These are phyloP conservation scores for Byasa hedistus DNA, from an alignment of 2,888 invertebrate genomes.

Conservation along the genomic window DNA sequence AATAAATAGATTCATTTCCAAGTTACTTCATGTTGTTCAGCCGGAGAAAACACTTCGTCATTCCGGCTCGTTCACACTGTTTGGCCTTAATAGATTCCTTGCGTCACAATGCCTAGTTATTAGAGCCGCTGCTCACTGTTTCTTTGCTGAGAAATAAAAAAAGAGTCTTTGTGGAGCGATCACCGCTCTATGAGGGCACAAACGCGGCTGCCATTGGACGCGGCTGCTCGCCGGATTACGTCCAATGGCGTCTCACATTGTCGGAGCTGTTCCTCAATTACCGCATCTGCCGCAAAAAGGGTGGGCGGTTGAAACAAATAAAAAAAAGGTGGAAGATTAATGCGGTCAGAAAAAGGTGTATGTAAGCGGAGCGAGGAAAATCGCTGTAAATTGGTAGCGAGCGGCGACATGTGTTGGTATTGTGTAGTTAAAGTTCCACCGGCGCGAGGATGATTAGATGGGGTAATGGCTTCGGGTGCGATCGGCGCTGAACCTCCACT, in stretches of 20 bases:
- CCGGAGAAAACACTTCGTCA: slow-evolving; percentile 47
- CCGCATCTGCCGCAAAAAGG: slow-evolving; percentile 50
- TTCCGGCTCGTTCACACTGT: slow-evolving; percentile 46
- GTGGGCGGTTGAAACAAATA: slow-evolving; percentile 49
- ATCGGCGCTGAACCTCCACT: too few relatives aligned
- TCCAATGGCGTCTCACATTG: slow-evolving; percentile 56
- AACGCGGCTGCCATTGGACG: slow-evolving; percentile 53
- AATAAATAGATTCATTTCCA: slow-evolving; percentile 39
- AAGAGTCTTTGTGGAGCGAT: slow-evolving; percentile 46
- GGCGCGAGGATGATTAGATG: slow-evolving; percentile 38
- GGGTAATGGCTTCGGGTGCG: slow-evolving; percentile 36
- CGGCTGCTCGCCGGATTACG: slow-evolving; percentile 44
- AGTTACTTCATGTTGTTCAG: slow-evolving; percentile 45
- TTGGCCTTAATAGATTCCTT: slow-evolving; percentile 60
- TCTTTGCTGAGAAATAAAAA: slow-evolving; percentile 54
- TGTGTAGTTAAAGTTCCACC: slow-evolving; percentile 20
- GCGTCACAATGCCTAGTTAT: slow-evolving; percentile 58
- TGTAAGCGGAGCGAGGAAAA: slow-evolving; percentile 61
- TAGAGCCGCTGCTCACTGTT: slow-evolving; percentile 48
- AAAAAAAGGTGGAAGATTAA: slow-evolving; percentile 25
- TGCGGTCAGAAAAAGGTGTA: slow-evolving; percentile 44
- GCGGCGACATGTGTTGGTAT: slow-evolving; percentile 39
- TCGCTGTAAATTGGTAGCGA: slow-evolving; percentile 61
- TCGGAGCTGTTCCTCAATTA: slow-evolving; percentile 55
- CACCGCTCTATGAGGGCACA: slow-evolving; percentile 56